A percentile compares a stretch with the other conserved stretches of the same genome.
Conservation (phyloP, 2,888 invertebrate species). For the Acrobasis repandana region DNA sequence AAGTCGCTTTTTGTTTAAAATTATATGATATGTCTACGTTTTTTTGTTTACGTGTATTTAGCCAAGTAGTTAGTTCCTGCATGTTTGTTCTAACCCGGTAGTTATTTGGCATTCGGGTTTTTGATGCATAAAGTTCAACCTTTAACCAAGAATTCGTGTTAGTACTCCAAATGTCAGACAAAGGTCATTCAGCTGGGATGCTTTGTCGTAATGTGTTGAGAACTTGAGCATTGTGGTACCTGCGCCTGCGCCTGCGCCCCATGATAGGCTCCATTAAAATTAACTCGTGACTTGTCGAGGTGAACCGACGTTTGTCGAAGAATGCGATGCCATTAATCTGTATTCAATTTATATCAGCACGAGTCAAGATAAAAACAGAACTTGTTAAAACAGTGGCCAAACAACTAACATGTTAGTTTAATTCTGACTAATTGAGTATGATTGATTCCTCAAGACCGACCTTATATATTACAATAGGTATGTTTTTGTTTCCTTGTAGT, state of each 20-base stretch:
- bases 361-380: constrained; percentile 27
- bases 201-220: constrained; percentile 42
- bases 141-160: constrained; percentile 59
- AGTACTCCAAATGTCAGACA: constrained; percentile 66
- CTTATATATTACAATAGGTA: neutral
- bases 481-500: neutral
- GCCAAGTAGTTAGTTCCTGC: constrained; percentile 30
- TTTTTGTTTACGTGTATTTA: neutral
- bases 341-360: constrained; percentile 9
- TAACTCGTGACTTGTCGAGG: constrained; percentile 53
- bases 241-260: neutral
- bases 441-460: constrained; percentile 18
- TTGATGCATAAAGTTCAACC: constrained; percentile 59
- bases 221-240: constrained; percentile 28
- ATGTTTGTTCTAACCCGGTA: constrained; percentile 47
- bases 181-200: constrained; percentile 58
- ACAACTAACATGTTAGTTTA: neutral
- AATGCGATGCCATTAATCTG: constrained; percentile 35
- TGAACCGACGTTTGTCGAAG: constrained; percentile 44
- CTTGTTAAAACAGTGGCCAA: constrained; percentile 25
- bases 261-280: constrained; percentile 38
- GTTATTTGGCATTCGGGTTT: constrained; percentile 55
- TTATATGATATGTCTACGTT: neutral
- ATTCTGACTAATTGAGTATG: constrained; percentile 14
- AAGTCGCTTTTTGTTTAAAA: too few relatives aligned